A percentile compares a stretch with the other conserved stretches of the same genome.
Conservation (phyloP, 2,888 invertebrate species). For the Hanleya hanleyi region DNA sequence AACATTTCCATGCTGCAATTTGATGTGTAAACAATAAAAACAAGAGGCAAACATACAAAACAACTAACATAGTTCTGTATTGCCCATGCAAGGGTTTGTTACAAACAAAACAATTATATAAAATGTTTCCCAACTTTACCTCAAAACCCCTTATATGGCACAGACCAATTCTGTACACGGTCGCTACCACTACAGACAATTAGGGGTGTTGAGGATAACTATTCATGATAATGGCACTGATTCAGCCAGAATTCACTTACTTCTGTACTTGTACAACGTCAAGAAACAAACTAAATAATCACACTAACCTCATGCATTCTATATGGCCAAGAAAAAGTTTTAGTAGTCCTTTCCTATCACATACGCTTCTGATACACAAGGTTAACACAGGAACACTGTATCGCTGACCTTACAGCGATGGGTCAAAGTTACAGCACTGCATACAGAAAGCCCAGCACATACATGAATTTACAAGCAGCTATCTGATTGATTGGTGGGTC, state of each 20-base stretch:
- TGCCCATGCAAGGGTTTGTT: too few species aligned
- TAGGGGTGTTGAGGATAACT: background rate
- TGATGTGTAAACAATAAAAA: too few species aligned
- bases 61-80: too few species aligned
- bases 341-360: background rate
- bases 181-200: background rate
- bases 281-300: background rate
- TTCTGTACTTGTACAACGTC: constrained; percentile 1
- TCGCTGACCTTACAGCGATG: background rate
- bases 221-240: constrained; percentile 1
- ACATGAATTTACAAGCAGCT: too few species aligned
- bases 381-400: background rate
- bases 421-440: background rate
- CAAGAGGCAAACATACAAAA: too few species aligned
- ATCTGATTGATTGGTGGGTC: too few species aligned
- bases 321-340: background rate
- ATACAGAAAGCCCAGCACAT: background rate
- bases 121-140: too few species aligned
- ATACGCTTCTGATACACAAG: too few species aligned
- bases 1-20: too few species aligned
- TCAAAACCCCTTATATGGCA: constrained; percentile 11
- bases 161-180: background rate
- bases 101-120: too few species aligned
- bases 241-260: background rate
- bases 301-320: too few species aligned